These are phyloP conservation scores for Stichodactyla helianthus DNA, from an alignment of 64 coral and sea anemone species.

Conservation along the genomic window DNA sequence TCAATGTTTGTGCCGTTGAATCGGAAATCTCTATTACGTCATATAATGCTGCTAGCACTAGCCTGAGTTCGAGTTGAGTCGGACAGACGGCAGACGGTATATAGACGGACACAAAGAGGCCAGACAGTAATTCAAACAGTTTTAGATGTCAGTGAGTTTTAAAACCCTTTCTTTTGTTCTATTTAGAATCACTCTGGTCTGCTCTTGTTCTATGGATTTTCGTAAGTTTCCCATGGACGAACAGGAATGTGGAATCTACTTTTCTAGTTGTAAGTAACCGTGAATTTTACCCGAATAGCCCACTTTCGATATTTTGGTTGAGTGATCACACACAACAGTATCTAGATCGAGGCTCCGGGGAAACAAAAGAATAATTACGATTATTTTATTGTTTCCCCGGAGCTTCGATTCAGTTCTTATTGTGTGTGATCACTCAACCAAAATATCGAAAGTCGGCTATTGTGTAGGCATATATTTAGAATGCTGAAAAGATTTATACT, in stretches of 20 bases:
- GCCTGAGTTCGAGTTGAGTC: constrained; percentile 28
- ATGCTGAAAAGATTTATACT: not conserved
- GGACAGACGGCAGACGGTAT: too few species aligned
- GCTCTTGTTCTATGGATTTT: constrained; percentile 62
- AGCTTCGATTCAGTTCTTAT: too few species aligned
- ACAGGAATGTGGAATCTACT: constrained; percentile 53
- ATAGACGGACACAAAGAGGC: not conserved
- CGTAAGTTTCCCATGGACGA: constrained; percentile 68
- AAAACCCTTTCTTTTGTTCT: not conserved
- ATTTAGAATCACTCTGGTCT: constrained; percentile 36
- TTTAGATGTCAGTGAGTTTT: too few species aligned
- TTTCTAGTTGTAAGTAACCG: constrained; percentile 65
- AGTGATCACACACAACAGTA: too few species aligned
- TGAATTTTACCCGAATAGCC: too few species aligned
- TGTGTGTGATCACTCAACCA: too few species aligned
- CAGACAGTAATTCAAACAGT: not conserved
- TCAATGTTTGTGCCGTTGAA: too few species aligned
- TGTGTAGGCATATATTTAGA: constrained; percentile 21
- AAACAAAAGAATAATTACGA: too few species aligned
- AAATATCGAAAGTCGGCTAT: too few species aligned
- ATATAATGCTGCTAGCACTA: constrained; percentile 26
- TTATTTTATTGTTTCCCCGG: too few species aligned
- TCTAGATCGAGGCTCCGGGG: too few species aligned
- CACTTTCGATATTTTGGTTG: not conserved
- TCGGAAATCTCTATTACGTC: not conserved